Conservation (phyloP, 2,888 invertebrate species). For the Acanthoscelides obtectus region DNA sequence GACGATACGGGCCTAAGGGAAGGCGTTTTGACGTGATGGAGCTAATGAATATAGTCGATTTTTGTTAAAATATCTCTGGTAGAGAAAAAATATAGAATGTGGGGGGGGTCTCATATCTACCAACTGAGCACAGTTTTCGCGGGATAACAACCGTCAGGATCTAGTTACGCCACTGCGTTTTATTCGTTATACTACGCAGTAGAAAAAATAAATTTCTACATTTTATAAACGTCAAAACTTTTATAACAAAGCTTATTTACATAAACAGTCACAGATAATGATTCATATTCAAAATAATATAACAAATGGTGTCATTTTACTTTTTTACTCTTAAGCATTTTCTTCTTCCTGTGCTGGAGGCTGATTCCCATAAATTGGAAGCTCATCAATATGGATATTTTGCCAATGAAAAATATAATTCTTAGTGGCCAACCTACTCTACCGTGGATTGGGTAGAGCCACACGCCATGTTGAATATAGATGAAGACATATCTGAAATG, state of each 20-base stretch:
- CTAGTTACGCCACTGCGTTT: too few relatives aligned
- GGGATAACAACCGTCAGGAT: too few relatives aligned
- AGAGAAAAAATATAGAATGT: too few relatives aligned
- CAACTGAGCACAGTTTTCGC: too few relatives aligned
- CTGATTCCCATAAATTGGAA: slow-evolving; percentile 16
- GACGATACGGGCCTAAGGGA: too few relatives aligned
- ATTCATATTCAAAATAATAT: neutral
- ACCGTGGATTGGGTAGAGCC: slow-evolving; percentile 53
- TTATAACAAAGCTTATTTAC: neutral
- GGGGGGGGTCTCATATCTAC: too few relatives aligned
- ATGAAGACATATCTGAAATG: slow-evolving; percentile 45
- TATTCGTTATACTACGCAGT: neutral
- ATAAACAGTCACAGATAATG: neutral
- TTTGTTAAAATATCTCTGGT: too few relatives aligned
- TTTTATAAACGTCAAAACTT: neutral
- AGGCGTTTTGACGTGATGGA: too few relatives aligned
- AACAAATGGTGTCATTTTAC: slow-evolving; percentile 2
- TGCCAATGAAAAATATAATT: slow-evolving; percentile 15
- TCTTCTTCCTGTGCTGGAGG: slow-evolving; percentile 10
- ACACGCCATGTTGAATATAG: slow-evolving; percentile 47
- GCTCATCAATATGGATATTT: slow-evolving; percentile 8
- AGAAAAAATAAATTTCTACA: neutral
- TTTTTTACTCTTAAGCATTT: slow-evolving; percentile 1
- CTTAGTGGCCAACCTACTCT: slow-evolving; percentile 52
- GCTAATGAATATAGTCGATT: too few relatives aligned